Percentiles rank a stretch among this genome's conserved stretches.
Conservation (phyloP, 2,113 vertebrate genomes). For the Perognathus longimembris region DNA sequence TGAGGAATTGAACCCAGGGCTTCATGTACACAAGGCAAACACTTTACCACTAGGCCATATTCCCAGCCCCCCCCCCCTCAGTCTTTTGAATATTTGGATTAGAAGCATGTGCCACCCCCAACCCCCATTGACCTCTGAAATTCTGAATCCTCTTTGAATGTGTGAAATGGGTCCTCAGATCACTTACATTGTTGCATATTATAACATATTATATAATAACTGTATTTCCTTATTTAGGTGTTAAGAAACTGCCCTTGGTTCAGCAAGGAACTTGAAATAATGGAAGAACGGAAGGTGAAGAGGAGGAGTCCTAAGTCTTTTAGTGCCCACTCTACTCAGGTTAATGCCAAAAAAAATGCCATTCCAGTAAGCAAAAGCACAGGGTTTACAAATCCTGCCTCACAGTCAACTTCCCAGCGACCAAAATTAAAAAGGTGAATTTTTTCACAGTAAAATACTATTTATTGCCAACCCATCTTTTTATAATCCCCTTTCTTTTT, state of each 20-base stretch:
- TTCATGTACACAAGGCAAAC: too few relatives aligned
- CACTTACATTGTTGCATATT: neutral
- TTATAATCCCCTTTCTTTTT: neutral
- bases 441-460: constrained; percentile 17
- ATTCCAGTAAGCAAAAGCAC: constrained; percentile 89
- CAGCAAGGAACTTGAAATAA: constrained; percentile 78
- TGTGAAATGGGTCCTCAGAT: neutral
- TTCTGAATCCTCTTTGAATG: neutral
- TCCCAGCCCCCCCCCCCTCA: too few relatives aligned
- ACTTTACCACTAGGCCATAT: too few relatives aligned
- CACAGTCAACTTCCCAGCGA: constrained; percentile 90
- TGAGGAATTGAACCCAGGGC: too few relatives aligned
- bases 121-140: neutral
- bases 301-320: constrained; percentile 93
- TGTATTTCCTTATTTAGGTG: constrained; percentile 43
- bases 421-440: constrained; percentile 92
- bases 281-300: constrained; percentile 97
- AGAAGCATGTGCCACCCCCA: neutral
- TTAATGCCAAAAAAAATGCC: constrained; percentile 88
- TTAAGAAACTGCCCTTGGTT: constrained; percentile 59
- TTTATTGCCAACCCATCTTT: neutral
- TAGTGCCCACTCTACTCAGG: constrained; percentile 87
- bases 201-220: neutral
- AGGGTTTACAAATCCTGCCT: constrained; percentile 88
- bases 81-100: neutral